A percentile compares a stretch with the other conserved stretches of the same genome.
Evolutionary conservation across 2,797 vertebrate species (phyloP).

Genomic region (Amblyopsis hoosieri): DNA sequence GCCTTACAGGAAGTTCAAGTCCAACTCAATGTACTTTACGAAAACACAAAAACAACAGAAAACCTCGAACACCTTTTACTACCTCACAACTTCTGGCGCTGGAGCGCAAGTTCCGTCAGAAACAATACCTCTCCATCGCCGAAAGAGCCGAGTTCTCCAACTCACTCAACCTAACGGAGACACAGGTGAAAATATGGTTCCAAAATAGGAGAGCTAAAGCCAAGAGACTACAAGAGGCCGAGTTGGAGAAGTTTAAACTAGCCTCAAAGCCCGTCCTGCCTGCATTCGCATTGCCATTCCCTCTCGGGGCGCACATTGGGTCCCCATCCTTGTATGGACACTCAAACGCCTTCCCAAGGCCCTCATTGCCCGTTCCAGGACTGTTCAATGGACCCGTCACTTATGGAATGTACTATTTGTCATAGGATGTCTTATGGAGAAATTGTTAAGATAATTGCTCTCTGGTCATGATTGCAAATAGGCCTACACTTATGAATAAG

Average conservation of each 20-base stretch:
- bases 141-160: constrained; percentile 87
- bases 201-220: constrained; percentile 87
- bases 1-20: constrained; percentile 76
- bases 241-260: constrained; percentile 84
- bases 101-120: constrained; percentile 87
- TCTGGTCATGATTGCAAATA: constrained; percentile 1
- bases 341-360: constrained; percentile 74
- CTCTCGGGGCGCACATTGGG: constrained; percentile 77
- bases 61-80: constrained; percentile 87
- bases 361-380: constrained; percentile 78
- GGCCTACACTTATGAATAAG: constrained; percentile 14
- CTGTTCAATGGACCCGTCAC: constrained; percentile 82
- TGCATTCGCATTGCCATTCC: constrained; percentile 83
- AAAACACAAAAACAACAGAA: constrained; percentile 88
- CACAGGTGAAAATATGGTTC: constrained; percentile 89
- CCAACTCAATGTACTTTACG: constrained; percentile 80
- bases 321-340: constrained; percentile 74
- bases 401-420: constrained; percentile 87
- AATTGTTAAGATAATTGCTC: not conserved
- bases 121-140: constrained; percentile 87
- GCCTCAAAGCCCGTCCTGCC: constrained; percentile 82
- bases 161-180: constrained; percentile 86
- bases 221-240: constrained; percentile 86
- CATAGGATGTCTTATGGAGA: constrained; percentile 63
- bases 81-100: constrained; percentile 86